Conservation (phyloP, 2,888 invertebrate genomes). For the Ornithoptera alexandrae region DNA sequence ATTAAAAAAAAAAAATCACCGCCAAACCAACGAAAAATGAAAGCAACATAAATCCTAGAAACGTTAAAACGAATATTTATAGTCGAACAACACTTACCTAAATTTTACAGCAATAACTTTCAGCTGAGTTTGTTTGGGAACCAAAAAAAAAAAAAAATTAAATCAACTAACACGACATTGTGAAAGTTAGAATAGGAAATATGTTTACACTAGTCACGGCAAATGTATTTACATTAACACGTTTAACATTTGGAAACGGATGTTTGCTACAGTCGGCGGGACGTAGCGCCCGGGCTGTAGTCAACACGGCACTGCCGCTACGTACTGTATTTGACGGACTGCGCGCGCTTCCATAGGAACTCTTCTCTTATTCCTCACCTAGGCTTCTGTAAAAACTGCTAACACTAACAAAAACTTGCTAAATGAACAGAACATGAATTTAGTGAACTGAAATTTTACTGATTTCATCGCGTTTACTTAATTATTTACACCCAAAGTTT, state of each 20-base stretch:
- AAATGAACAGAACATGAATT: too few relatives aligned
- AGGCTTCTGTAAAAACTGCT: not conserved
- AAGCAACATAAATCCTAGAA: too few relatives aligned
- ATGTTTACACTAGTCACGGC: constrained; percentile 11
- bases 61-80: too few relatives aligned
- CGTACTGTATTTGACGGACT: constrained; percentile 30
- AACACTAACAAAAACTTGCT: too few relatives aligned
- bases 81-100: constrained; percentile 14
- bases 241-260: constrained; percentile 21
- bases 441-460: too few relatives aligned
- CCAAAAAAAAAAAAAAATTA: constrained; percentile 7
- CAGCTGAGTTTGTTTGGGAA: not conserved
- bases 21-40: too few relatives aligned
- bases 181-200: not conserved
- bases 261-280: not conserved
- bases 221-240: constrained; percentile 27
- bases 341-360: constrained; percentile 36
- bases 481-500: too few relatives aligned
- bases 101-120: constrained; percentile 6
- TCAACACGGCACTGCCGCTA: constrained; percentile 44
- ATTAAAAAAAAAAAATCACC: too few relatives aligned
- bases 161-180: constrained; percentile 19
- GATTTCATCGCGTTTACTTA: too few relatives aligned
- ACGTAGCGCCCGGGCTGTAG: constrained; percentile 40
- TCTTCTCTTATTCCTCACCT: constrained; percentile 12